These are phyloP conservation scores for Campoletis raptor DNA, from an alignment of 2,888 invertebrate species.

Conservation along the genomic window DNA sequence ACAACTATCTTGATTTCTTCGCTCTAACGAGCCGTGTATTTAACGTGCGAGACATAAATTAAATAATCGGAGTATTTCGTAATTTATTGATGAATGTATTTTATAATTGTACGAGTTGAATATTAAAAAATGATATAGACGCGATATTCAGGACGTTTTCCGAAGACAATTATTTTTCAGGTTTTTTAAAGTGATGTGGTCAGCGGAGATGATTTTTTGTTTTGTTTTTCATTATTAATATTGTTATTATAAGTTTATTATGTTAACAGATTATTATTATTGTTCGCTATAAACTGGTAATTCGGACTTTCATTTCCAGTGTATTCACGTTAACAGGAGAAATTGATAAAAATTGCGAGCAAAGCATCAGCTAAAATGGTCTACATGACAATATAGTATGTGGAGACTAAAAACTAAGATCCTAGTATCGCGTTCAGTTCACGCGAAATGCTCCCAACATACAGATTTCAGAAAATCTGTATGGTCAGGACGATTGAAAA, in stretches of 20 bases:
- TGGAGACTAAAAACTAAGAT: slow-evolving; percentile 69
- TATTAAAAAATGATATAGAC: no score
- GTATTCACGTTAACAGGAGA: slow-evolving; percentile 60
- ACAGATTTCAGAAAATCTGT: slow-evolving; percentile 48
- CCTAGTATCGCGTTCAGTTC: slow-evolving; percentile 63
- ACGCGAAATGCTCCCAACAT: slow-evolving; percentile 61
- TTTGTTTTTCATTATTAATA: not conserved
- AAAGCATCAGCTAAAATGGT: slow-evolving; percentile 70
- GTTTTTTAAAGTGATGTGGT: not conserved
- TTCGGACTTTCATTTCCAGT: slow-evolving; percentile 43
- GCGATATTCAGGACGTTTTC: no score
- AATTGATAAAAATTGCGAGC: slow-evolving; percentile 68
- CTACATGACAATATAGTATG: slow-evolving; percentile 66
- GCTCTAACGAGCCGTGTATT: not conserved
- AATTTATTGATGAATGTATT: no score
- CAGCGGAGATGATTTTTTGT: not conserved
- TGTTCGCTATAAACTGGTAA: not conserved
- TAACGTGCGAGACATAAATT: no score
- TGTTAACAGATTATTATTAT: slow-evolving; percentile 22
- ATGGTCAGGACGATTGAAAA: slow-evolving; percentile 49
- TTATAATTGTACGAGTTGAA: no score
- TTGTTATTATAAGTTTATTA: slow-evolving; percentile 14
- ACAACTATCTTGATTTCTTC: not conserved
- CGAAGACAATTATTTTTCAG: not conserved
- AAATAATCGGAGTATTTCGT: no score